Evolutionary conservation across 2,888 invertebrate genomes (phyloP).

Genomic region (Coelopa pilipes): DNA sequence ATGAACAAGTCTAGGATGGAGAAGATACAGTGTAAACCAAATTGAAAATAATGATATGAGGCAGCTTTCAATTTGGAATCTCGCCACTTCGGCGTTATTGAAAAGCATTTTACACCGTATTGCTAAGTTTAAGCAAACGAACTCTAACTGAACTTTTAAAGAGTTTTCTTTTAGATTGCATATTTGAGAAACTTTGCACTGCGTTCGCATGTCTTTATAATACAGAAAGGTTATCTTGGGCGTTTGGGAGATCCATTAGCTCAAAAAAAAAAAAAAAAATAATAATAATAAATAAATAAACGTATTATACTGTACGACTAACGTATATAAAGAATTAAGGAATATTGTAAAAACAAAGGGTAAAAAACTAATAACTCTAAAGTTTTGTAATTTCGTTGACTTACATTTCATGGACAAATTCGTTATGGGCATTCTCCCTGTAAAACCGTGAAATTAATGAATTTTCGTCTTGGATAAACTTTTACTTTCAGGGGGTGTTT

Average conservation of each 20-base stretch:
- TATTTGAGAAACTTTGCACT: too few species aligned
- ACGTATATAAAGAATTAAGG: neutral
- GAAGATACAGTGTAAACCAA: neutral
- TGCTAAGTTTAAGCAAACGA: too few species aligned
- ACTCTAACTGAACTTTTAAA: too few species aligned
- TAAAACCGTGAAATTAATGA: constrained; percentile 2
- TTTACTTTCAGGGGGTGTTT: neutral
- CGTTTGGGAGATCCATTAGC: too few species aligned
- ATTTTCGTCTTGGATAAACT: neutral
- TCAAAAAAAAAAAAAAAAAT: too few species aligned
- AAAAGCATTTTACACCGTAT: too few species aligned
- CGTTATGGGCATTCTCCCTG: constrained; percentile 26
- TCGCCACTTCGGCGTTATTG: neutral
- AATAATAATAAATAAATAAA: neutral
- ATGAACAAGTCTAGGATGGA: neutral
- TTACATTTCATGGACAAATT: constrained; percentile 5
- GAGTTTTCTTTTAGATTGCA: too few species aligned
- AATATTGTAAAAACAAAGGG: neutral
- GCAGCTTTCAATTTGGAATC: too few species aligned
- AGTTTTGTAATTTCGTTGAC: neutral
- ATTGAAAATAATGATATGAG: neutral
- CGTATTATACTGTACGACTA: too few species aligned
- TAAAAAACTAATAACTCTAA: neutral
- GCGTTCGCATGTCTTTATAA: too few species aligned
- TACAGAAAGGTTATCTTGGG: too few species aligned